These are phyloP conservation scores for Vultur gryphus DNA, from an alignment of 2,797 vertebrate species.

Conservation along the genomic window DNA sequence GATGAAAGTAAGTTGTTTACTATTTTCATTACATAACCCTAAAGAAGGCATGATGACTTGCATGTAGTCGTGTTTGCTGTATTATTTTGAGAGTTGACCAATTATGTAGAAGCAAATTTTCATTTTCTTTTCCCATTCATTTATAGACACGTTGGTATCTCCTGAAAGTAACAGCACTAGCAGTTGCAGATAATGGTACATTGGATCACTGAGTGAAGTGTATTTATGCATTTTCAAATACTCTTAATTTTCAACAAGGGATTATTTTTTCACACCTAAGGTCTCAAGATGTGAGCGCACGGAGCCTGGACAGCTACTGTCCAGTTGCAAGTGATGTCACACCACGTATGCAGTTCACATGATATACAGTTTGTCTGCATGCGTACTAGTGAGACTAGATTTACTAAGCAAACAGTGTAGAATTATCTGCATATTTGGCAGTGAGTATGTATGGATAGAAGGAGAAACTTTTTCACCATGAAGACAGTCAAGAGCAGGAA, in stretches of 20 bases:
- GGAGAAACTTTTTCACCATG: background rate
- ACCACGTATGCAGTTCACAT: background rate
- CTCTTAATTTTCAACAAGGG: background rate
- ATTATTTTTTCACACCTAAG: background rate
- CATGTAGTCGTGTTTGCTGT: fast-evolving
- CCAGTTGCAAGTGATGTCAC: background rate
- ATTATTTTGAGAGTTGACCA: background rate
- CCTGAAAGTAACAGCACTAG: background rate
- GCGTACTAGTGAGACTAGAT: background rate
- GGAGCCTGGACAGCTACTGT: background rate
- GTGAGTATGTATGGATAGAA: background rate
- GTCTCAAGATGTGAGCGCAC: background rate
- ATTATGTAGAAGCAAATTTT: background rate
- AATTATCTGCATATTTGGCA: background rate
- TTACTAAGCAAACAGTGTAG: fast-evolving
- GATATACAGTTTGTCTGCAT: background rate
- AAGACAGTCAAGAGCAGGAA: background rate
- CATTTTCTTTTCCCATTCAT: background rate
- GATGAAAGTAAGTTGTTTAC: background rate
- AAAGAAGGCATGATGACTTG: background rate
- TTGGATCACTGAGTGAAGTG: background rate
- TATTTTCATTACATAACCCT: background rate
- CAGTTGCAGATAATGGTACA: background rate
- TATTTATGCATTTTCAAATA: background rate
- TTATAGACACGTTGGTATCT: background rate